Base-by-base conservation (phyloP, 2,888 invertebrate genomes). In the Campaea margaritaria region DNA sequence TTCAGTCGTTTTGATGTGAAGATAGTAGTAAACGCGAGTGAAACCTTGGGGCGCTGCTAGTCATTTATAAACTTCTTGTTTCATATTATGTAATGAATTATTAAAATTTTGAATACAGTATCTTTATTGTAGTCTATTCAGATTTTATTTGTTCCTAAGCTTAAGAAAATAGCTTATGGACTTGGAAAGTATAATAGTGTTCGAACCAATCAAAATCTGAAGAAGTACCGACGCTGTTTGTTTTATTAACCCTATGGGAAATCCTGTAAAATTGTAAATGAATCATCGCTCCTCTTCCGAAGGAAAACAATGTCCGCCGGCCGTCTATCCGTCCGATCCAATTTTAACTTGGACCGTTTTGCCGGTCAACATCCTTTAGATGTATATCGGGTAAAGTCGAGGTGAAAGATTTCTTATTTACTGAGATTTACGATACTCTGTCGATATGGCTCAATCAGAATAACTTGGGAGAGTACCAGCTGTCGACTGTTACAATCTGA, bases 351-450 rank as follows among this genome's bases (percentile, higher is more conserved):
- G 53, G 27, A 57, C 47, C 47, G 51, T 56, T 55, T 16, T 14
- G 42, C 50, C 60, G 67, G 65, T 65, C 69, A 65, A 67, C 58
- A 67, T 64, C 65, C 65, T 64, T 47, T 58, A 28, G 21, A 62
- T 56, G 57, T 55, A 47, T 51, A 55, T 51, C 51, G 51, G 34
- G 13, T 39, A 5, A 28, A 43, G 44, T 50, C 12, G 34, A 16
- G 38, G 31, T 31, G 31, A 50, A 50, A 50, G 46, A 51, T 51
- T 51, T 57, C 42, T 53, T 21, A 5, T 21, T 53, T 44, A 57
- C 46, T 50, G 13, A 38, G 43, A 52, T 48, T 36, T 15, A 54
- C 53, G 49, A 39, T 44, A 53, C 16, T 13, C 16, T 38, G n/a
- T 48, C 31, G 31, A 7, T 31, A 31, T 9, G 7, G 31, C 8